These are phyloP conservation scores for Hydractinia echinata DNA, from an alignment of 30 jellyfish, hydroid and myxozoan genomes.

Conservation along the genomic window DNA sequence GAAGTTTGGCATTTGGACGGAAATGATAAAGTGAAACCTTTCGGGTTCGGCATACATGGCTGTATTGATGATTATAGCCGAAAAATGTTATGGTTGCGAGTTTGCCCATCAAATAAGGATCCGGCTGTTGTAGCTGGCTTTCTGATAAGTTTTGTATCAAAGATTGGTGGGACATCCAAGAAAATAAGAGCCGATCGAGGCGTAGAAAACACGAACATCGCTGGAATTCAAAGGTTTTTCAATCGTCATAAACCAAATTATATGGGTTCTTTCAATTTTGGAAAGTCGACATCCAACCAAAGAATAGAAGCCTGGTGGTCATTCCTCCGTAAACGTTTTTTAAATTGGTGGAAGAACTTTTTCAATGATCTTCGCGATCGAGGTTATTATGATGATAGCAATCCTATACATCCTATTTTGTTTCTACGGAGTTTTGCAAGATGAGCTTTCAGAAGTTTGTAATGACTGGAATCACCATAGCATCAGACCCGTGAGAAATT, in stretches of 20 bases:
- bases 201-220: neutral
- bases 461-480: no score
- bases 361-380: slow-evolving; percentile 21
- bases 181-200: slow-evolving; percentile 6
- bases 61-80: neutral
- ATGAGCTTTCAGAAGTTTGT: slow-evolving; percentile 25
- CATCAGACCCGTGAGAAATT: no score
- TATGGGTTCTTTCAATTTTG: no score
- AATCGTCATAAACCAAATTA: no score
- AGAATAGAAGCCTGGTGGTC: no score
- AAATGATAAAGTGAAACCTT: slow-evolving; percentile 6
- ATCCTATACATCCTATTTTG: slow-evolving; percentile 26
- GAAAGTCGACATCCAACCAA: no score
- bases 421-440: slow-evolving; percentile 27
- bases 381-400: slow-evolving; percentile 6
- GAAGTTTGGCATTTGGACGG: slow-evolving; percentile 41
- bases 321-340: neutral
- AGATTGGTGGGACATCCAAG: slow-evolving; percentile 12
- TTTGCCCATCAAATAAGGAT: slow-evolving; percentile 9
- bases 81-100: slow-evolving; percentile 3
- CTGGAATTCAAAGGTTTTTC: no score
- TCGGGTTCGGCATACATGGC: slow-evolving; percentile 2
- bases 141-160: neutral
- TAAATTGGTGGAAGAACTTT: slow-evolving; percentile 34
- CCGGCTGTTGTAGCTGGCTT: neutral